Evolutionary conservation across 2,113 vertebrate species (phyloP), one percentile per base, ranked within the genome.

Genomic region (Larimichthys crocea): DNA sequence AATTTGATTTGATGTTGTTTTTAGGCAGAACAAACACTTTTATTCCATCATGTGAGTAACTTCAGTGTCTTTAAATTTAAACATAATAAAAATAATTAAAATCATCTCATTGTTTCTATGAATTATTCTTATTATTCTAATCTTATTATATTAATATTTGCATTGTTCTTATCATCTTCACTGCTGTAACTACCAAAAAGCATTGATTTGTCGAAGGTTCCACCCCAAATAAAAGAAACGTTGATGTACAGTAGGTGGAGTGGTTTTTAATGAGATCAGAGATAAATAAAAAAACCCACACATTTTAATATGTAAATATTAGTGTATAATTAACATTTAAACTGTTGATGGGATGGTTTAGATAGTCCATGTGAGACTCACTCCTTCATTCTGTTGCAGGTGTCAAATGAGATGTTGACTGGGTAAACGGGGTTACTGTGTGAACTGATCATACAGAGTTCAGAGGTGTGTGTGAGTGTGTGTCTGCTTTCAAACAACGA

Each of bases 331-430:
- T 16, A 59, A 53, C 31, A 26, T 22, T 49, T 70, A 14, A 70
- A 46, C 7, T 76, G 20, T 72, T 72, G 16, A 78, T 59, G 55
- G 66, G n/a, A 42, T 44, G 5, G 55, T 76, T 40, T 64, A 44
- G 20, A 62, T 40, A 65, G 19, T 42, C 56, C 64, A 75, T 31
- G 44, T 56, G 24, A 63, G 50, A 86, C 71, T 50, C 40, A 53
- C 76, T 76, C 60, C 10, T 60, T 63, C 42, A 56, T 31, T 57
- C 62, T 73, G 44, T 50, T 55, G 17, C 19, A 26, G 26, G 26
- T 26, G 24, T 26, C 40, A 17, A 4, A 31, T 70, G 19, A 61
- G 24, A 64, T 19, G 64, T 42, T 59, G n/a, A 59, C 19, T 52
- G 52, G n/a, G 52, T 64, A 61, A 68, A 80, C 2, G 24, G 17